Evolutionary conservation across 53 echinoderm and acorn worm species (phyloP).

Genomic region (Luidia sarsii): DNA sequence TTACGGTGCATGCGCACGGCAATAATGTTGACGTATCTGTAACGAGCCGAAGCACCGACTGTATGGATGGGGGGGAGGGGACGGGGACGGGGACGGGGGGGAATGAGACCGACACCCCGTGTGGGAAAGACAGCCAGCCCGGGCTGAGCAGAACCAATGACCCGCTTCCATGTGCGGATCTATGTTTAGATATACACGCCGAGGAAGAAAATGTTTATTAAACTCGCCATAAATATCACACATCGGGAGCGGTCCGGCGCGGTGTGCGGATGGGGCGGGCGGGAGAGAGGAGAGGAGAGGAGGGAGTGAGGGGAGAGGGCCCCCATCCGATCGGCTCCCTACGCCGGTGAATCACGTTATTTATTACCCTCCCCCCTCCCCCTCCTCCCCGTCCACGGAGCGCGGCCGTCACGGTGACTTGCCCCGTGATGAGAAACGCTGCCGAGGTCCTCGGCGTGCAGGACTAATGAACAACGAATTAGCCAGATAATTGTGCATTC

Average conservation of each 20-base stretch:
- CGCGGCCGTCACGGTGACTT: constrained; percentile 37
- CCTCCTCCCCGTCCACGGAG: background rate
- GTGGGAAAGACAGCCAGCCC: no score
- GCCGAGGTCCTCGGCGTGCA: constrained; percentile 13
- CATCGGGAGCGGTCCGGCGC: background rate
- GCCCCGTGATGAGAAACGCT: constrained; percentile 49
- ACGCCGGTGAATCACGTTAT: constrained; percentile 47
- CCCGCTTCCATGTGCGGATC: no score
- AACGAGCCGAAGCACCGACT: no score
- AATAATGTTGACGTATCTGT: no score
- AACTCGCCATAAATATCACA: constrained; percentile 48
- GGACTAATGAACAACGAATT: constrained; percentile 71
- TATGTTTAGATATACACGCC: no score
- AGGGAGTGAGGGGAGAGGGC: no score
- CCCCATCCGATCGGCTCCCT: background rate
- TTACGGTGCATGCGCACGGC: no score
- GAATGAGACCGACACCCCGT: no score
- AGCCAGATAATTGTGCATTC: constrained; percentile 53
- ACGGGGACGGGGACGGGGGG: no score
- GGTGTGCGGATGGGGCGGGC: background rate
- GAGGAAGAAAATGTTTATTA: constrained; percentile 61
- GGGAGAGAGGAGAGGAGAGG: background rate
- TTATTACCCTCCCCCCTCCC: no score
- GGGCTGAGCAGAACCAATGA: no score
- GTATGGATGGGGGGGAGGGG: no score